Evolutionary conservation across 1,140 invertebrate species (phyloP), one percentile per base, ranked within the genome.

Genomic region (Anastrepha ludens): DNA sequence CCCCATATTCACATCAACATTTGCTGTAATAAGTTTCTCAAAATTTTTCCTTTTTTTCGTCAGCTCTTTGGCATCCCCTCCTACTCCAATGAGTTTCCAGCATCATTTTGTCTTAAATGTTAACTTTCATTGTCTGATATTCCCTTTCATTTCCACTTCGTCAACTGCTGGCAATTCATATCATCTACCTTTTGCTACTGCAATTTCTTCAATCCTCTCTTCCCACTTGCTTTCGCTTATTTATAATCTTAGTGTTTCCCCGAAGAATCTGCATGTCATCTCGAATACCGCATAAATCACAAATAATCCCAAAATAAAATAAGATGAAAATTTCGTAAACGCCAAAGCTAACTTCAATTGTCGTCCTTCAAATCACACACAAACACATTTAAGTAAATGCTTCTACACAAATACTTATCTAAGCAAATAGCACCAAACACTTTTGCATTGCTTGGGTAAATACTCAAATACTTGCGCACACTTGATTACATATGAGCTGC

Each of bases 301-400:
- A 91, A 91, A 91, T 91, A 91, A 91, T 91, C 91, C 91, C 88
- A 89, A 91, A 91, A 91, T 91, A 91, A 91, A 91, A 91, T 91
- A 91, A 60, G 58, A 85, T 74, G 41, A 15, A 47, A 74, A 74
- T 74, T 74, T 39, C 67, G 67, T 74, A 74, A 74, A 41, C 67
- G 50, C 47, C 8, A 60, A 60, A 85, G 81, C 15, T 41, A 85
- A 85, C 81, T 85, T 85, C 47, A 85, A 85, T 85, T 85, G 81
- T 85, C 81, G 81, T 85, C 50, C 50, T 85, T 59, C 67, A 15
- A 15, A 44, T 39, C 8, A 67, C 39, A 67, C 39, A 67, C 39
- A 20, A 9, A 67, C 20, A 64, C 39, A 67, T 67, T 39, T 67
- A 20, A 64, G 20, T n/a, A 64, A 64, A 64, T 64, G 13, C 65